Base-by-base conservation (phyloP, 2,113 vertebrate species). In the Mobula hypostoma region DNA sequence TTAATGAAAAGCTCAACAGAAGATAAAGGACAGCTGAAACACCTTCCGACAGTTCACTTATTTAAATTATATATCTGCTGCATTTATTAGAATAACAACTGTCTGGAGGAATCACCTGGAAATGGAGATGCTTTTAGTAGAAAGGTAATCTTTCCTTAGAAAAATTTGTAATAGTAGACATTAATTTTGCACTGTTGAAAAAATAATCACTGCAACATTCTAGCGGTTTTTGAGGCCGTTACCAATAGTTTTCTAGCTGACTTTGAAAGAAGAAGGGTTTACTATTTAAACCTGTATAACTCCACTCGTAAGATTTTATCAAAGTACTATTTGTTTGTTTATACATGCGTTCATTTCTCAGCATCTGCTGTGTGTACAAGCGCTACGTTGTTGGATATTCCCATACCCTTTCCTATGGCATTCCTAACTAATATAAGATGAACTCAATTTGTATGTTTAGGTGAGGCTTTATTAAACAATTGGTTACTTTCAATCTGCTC, bases 41-140 rank as follows among this genome's bases (percentile, higher is more conserved):
- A 93, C 91, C 91, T 93, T 93, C 91, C 68, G 91, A 93, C 66
- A 93, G 91, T 93, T 93, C 91, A 93, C 66, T 93, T 93, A 93
- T 74, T 93, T 93, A 93, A 93, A 93, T 93, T 93, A 93, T 93
- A 93, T 93, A 74, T 74, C 68, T 76, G 32, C 91, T 74, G 91
- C 70, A 93, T 76, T 93, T 93, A 93, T 93, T 93, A 93, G 91
- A 93, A 93, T 93, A 93, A 93, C 70, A 93, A 74, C 70, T 93
- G 91, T 76, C 91, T 93, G 70, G 70, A 93, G 70, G 91, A 72
- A 93, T 76, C 70, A 74, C 91, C 91, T 93, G 70, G 76, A 93
- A 93, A 74, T 93, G 91, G 36, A 93, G 70, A 93, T 93, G 70
- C 70, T 93, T 32, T 92, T 92, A 92, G 66, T 92, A 17, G 19